A percentile compares a stretch with the other conserved stretches of the same genome.
These are phyloP conservation scores for Microplitis mediator DNA, from an alignment of 1,140 invertebrate species.

Conservation along the genomic window DNA sequence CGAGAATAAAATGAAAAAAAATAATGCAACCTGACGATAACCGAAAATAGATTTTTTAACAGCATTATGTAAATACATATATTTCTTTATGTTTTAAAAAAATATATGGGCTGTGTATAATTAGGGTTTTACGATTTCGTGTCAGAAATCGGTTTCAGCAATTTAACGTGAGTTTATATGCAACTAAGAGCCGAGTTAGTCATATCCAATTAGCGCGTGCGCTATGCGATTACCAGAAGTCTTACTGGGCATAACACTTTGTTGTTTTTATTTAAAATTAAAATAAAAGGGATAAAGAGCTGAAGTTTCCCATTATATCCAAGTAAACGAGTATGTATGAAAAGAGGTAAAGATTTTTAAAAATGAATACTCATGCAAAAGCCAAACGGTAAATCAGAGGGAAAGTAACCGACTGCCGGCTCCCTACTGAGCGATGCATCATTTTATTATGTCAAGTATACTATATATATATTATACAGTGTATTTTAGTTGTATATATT, in stretches of 20 bases:
- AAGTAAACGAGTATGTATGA: background rate
- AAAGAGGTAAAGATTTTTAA: background rate
- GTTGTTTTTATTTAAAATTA: slow-evolving; percentile 1
- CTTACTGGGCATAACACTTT: background rate
- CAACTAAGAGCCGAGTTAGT: slow-evolving; percentile 3
- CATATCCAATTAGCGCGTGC: slow-evolving; percentile 28
- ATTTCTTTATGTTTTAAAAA: too few species aligned
- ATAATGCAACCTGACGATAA: background rate
- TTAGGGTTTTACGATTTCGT: too few species aligned
- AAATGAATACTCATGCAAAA: background rate
- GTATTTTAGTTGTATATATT: slow-evolving; percentile 15
- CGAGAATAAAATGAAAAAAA: background rate
- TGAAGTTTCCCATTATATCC: too few species aligned
- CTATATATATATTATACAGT: background rate
- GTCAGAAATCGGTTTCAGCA: slow-evolving; percentile 1
- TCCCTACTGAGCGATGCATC: slow-evolving; percentile 30
- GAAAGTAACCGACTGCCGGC: slow-evolving; percentile 20
- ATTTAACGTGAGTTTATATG: too few species aligned
- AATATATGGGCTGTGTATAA: too few species aligned
- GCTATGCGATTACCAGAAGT: slow-evolving; percentile 24
- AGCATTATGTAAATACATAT: too few species aligned
- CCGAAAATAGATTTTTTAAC: background rate
- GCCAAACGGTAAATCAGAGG: slow-evolving; percentile 18
- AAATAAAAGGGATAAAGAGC: background rate
- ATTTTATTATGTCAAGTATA: slow-evolving; percentile 32